phyloP scores from a whole-genome alignment of 2,113 vertebrate species.

The Axis porcinus region DNA sequence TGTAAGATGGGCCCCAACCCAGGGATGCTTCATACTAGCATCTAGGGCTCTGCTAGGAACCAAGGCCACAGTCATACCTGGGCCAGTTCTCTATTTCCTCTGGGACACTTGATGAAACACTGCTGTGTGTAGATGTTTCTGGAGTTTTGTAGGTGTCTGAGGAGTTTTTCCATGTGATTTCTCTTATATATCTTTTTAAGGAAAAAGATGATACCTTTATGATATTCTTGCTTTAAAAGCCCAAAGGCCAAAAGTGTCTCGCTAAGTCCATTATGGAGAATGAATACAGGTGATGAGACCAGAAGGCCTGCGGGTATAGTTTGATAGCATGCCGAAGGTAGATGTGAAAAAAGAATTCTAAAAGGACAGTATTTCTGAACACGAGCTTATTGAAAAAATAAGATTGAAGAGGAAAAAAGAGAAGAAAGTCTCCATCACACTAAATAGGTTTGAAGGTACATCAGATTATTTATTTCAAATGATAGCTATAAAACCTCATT shows the following conservation, averaged over 20 bases:
- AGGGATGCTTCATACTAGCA: neutral
- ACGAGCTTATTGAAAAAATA: neutral
- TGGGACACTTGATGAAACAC: neutral
- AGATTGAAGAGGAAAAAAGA: neutral
- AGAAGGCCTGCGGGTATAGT: neutral
- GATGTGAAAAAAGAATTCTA: neutral
- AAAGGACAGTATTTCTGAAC: constrained; percentile 1
- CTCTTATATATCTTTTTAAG: neutral
- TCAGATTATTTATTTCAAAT: constrained; percentile 47
- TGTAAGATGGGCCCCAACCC: neutral
- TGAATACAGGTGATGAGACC: neutral
- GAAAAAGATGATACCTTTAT: neutral
- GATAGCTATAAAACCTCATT: constrained; percentile 25
- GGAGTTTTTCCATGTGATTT: neutral
- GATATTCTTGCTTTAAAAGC: neutral
- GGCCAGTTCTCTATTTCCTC: neutral
- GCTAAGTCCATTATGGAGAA: neutral
- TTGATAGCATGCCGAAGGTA: neutral
- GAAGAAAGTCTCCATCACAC: neutral
- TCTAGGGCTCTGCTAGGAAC: neutral
- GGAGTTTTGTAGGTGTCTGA: neutral
- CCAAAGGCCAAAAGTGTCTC: neutral
- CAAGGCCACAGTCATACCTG: neutral
- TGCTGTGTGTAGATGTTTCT: neutral
- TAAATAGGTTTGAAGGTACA: neutral